A percentile compares a stretch with the other conserved stretches of the same genome.
Conservation (phyloP, 2,888 invertebrate genomes). For the Blastobasis adustella region DNA sequence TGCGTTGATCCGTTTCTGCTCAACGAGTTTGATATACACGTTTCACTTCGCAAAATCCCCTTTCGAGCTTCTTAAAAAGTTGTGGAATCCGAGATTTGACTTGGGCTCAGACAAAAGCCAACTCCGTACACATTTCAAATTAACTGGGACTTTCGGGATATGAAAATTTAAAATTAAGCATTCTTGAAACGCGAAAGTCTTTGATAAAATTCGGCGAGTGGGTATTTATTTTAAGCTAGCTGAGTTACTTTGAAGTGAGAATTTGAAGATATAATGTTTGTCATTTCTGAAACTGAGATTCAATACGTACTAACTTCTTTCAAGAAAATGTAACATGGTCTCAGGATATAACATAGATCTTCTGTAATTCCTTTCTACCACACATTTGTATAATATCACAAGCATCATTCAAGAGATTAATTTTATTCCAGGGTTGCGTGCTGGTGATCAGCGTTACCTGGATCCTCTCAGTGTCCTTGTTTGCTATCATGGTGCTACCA, state of each 20-base stretch:
- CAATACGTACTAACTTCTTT: too few relatives aligned
- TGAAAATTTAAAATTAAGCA: background rate
- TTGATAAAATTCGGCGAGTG: too few relatives aligned
- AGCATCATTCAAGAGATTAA: background rate
- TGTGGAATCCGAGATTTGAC: conserved; percentile 24
- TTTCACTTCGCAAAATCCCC: conserved; percentile 17
- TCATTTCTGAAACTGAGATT: too few relatives aligned
- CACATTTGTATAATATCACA: too few relatives aligned
- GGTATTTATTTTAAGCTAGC: too few relatives aligned
- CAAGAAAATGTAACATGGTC: too few relatives aligned
- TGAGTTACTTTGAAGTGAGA: too few relatives aligned
- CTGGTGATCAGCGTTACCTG: conserved; percentile 89
- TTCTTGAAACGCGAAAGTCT: background rate
- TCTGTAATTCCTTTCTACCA: too few relatives aligned
- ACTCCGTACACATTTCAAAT: conserved; percentile 12
- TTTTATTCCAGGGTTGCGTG: conserved; percentile 83
- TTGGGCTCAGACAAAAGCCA: conserved; percentile 23
- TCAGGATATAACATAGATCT: too few relatives aligned
- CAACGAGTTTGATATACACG: conserved; percentile 13
- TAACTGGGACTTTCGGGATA: background rate
- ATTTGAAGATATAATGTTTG: too few relatives aligned
- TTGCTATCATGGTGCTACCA: conserved; percentile 87
- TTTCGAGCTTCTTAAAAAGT: conserved; percentile 24
- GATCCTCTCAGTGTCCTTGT: conserved; percentile 88
- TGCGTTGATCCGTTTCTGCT: too few relatives aligned